Percentiles rank a stretch among this genome's conserved stretches.
phyloP scores from a whole-genome alignment of 2,113 vertebrate genomes.

The Ptilonorhynchus violaceus region DNA sequence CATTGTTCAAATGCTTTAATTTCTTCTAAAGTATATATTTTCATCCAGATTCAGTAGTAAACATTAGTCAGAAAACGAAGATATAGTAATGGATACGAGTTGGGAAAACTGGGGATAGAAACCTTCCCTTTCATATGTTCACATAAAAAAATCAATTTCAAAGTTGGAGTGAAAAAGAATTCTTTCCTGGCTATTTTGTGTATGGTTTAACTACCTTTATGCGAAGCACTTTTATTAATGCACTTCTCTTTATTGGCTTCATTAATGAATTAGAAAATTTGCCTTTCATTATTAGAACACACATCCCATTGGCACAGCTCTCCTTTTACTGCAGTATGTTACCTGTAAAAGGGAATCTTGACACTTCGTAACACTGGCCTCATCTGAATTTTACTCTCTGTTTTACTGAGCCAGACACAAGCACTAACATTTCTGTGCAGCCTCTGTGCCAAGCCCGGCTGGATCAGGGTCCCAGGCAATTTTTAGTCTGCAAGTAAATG shows the following conservation, averaged over 20 bases:
- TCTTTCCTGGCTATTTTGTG: neutral
- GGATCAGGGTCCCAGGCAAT: neutral
- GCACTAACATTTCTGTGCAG: rapidly evolving
- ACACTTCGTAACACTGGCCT: neutral
- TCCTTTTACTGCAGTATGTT: rapidly evolving
- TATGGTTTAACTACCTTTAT: neutral
- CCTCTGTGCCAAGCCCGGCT: neutral
- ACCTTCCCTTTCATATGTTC: neutral
- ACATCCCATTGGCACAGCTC: neutral
- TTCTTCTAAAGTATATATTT: neutral
- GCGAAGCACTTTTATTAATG: neutral
- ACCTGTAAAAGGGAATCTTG: neutral
- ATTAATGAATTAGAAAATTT: neutral
- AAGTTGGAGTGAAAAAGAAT: neutral
- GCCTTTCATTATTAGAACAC: neutral
- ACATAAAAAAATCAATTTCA: neutral
- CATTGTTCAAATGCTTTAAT: neutral
- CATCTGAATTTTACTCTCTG: neutral
- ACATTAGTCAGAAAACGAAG: neutral
- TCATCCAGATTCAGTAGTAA: neutral
- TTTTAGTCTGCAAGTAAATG: neutral
- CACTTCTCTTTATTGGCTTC: neutral
- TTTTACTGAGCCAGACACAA: neutral
- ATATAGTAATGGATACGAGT: neutral
- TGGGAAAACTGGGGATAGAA: neutral